Base-by-base conservation (phyloP, 2,113 vertebrate genomes). In the Zosterops lateralis region DNA sequence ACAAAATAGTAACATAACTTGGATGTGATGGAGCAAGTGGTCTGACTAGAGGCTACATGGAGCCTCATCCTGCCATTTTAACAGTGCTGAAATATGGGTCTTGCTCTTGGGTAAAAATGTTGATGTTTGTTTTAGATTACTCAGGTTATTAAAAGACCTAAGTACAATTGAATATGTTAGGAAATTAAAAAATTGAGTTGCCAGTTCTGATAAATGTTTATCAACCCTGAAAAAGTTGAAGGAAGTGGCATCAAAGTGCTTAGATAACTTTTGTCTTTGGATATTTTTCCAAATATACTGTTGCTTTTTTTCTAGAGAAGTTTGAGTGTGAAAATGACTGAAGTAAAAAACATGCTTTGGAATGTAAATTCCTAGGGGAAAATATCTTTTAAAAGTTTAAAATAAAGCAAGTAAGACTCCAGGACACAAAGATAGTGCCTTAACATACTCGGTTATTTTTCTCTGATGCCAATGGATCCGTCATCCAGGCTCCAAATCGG, bases 401-500 rank as follows among this genome's bases (percentile, higher is more conserved):
- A 44, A 86, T 42, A 31, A 36, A 78, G 3, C 44, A 95, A 96
- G 48, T 57, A 54, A 91, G 95, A 77, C 38, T 74, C 38, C 38
- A 93, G 57, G n/a, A 92, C 62, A 54, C 26, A 82, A 91, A 89
- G 83, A 57, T 5, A 60, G 45, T 54, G 84, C 66, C 92, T 79
- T 42, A 92, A 99, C 99, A 91, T 98, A 99, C 99, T 97, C 99
- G 96, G 96, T 99, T 99, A 90, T 99, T 99, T 97, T 98, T 99
- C 88, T 98, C 98, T 32, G 98, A 98, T 81, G 98, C 98, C 81
- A 98, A 94, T 34, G 99, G 99, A 93, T 99, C 99, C 38, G 99
- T 99, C 99, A 99, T 99, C 99, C 99, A 99, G 94, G 99, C 99
- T 61, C 99, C 99, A 96, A 99, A 99, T 70, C 99, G 98, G 34